These are phyloP conservation scores for Cataglyphis altisquamis DNA, from an alignment of 2,888 invertebrate species.

Conservation along the genomic window DNA sequence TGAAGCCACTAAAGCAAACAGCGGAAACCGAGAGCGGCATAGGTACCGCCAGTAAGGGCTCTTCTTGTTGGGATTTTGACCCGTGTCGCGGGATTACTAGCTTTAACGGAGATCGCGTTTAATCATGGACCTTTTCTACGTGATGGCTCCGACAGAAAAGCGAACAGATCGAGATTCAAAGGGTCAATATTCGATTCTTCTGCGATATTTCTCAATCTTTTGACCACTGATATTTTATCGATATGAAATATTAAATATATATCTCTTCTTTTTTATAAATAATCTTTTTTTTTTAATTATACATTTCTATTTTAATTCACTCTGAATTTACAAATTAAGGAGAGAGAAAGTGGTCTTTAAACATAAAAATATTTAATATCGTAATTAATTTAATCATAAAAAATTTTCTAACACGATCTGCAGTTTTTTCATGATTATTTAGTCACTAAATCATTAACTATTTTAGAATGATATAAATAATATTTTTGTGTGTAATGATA, in stretches of 20 bases:
- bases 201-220: neutral
- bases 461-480: neutral
- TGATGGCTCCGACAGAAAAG: constrained; percentile 58
- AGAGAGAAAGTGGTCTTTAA: neutral
- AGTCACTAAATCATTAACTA: neutral
- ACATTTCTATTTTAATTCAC: neutral
- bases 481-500: neutral
- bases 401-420: neutral
- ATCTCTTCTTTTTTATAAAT: neutral
- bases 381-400: neutral
- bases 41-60: constrained; percentile 68
- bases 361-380: constrained; percentile 4
- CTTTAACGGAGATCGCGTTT: constrained; percentile 77
- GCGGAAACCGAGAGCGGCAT: constrained; percentile 66
- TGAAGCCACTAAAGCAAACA: constrained; percentile 84
- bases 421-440: neutral
- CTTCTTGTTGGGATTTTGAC: constrained; percentile 76
- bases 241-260: neutral
- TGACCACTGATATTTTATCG: neutral
- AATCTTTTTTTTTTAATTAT: neutral
- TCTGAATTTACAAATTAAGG: neutral
- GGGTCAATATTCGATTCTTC: constrained; percentile 15
- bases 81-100: constrained; percentile 82
- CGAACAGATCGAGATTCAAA: constrained; percentile 25
- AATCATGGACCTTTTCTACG: constrained; percentile 73